Evolutionary conservation across 2,888 invertebrate species (phyloP).

Genomic region (Chironomus tentans): DNA sequence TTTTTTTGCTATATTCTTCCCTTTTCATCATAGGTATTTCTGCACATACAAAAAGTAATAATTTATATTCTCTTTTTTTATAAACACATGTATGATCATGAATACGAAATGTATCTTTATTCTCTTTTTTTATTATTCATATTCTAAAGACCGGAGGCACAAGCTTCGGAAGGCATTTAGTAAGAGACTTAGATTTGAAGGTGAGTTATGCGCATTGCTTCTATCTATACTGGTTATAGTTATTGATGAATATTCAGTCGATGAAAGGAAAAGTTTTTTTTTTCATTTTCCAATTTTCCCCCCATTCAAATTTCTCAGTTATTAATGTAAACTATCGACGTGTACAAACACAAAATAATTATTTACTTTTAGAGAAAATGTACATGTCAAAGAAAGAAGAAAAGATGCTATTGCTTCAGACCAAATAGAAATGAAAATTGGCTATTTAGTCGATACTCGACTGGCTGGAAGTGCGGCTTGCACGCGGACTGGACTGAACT

Average conservation of each 20-base stretch:
- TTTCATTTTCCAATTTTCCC: too few species aligned
- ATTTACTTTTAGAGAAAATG: slow-evolving; percentile 44
- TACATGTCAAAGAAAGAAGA: slow-evolving; percentile 79
- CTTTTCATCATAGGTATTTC: slow-evolving; percentile 10
- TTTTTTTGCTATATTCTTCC: not conserved
- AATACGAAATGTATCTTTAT: slow-evolving; percentile 40
- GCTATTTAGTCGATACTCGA: slow-evolving; percentile 95
- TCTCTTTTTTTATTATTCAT: slow-evolving; percentile 47
- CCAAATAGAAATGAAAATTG: slow-evolving; percentile 90
- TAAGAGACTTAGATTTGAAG: slow-evolving; percentile 81
- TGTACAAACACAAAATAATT: not conserved
- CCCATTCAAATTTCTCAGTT: not conserved
- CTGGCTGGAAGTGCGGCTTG: slow-evolving; percentile 96
- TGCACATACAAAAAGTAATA: slow-evolving; percentile 24
- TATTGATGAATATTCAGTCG: too few species aligned
- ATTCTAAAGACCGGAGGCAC: slow-evolving; percentile 99
- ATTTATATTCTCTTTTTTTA: not conserved
- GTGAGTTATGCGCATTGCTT: slow-evolving; percentile 36
- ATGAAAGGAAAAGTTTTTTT: too few species aligned
- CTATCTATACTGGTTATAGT: too few species aligned
- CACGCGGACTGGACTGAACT: slow-evolving; percentile 98
- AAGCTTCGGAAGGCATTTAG: slow-evolving; percentile 91
- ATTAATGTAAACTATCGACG: not conserved
- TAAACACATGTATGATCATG: not conserved
- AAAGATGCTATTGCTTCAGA: slow-evolving; percentile 85